Evolutionary conservation across 2,888 invertebrate genomes (phyloP).

Genomic region (Ectemnius lituratus): DNA sequence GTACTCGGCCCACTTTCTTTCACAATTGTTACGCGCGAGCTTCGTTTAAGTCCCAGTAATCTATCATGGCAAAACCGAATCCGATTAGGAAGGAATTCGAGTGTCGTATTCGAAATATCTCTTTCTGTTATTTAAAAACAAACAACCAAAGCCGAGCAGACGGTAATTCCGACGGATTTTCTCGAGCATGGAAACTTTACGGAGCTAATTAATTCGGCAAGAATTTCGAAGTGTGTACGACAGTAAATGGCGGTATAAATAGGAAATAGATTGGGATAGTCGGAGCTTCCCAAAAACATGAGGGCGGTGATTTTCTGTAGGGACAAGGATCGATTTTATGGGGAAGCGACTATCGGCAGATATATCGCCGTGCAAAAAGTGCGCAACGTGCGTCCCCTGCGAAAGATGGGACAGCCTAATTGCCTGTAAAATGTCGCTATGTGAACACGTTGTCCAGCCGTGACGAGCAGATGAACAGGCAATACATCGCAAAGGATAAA

Average conservation of each 20-base stretch:
- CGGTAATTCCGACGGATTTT: too few relatives aligned
- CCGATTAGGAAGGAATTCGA: background rate
- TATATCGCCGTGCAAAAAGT: constrained; percentile 24
- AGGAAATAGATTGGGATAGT: too few relatives aligned
- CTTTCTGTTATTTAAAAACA: too few relatives aligned
- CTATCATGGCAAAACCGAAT: constrained; percentile 4
- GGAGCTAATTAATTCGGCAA: too few relatives aligned
- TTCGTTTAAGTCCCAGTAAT: constrained; percentile 1
- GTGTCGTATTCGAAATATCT: background rate
- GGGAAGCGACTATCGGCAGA: constrained; percentile 15
- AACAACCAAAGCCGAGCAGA: too few relatives aligned
- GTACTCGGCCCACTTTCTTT: constrained; percentile 2
- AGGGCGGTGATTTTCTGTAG: constrained; percentile 46
- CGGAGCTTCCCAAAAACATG: background rate
- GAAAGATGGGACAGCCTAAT: constrained; percentile 43
- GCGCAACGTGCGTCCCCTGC: constrained; percentile 20
- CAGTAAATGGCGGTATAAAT: too few relatives aligned
- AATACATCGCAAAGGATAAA: too few relatives aligned
- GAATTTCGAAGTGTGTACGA: too few relatives aligned
- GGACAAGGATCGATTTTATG: constrained; percentile 41
- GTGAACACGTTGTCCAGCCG: constrained; percentile 21
- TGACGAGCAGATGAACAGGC: constrained; percentile 22
- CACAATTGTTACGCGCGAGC: background rate
- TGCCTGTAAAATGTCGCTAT: constrained; percentile 43
- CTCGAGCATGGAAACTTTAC: too few relatives aligned